Conservation (phyloP, 2,888 invertebrate species). For the Stegophylla sp. region DNA sequence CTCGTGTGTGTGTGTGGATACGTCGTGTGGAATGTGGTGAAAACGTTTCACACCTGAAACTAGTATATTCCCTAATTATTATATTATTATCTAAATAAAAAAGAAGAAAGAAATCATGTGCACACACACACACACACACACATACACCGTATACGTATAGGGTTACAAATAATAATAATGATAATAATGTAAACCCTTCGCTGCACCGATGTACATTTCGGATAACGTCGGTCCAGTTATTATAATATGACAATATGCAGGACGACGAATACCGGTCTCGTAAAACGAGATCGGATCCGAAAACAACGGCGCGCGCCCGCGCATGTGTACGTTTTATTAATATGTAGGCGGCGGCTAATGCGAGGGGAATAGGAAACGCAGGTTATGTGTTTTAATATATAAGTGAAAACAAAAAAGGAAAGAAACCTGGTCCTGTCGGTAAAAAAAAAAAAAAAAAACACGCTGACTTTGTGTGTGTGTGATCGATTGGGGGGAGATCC, state of each 20-base stretch:
- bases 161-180: slow-evolving; percentile 33
- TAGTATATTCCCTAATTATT: slow-evolving; percentile 34
- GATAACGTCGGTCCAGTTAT: slow-evolving; percentile 49
- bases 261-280: slow-evolving; percentile 45
- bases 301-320: slow-evolving; percentile 12
- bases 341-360: slow-evolving; percentile 43
- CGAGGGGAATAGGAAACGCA: slow-evolving; percentile 33
- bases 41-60: slow-evolving; percentile 44
- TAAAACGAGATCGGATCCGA: slow-evolving; percentile 45
- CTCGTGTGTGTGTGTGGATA: too few species aligned
- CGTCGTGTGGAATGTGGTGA: slow-evolving; percentile 32
- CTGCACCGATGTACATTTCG: slow-evolving; percentile 15
- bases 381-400: slow-evolving; percentile 13
- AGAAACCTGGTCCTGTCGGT: slow-evolving; percentile 49
- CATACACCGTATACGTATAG: slow-evolving; percentile 36
- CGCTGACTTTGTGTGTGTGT: slow-evolving; percentile 25
- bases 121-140: too few species aligned
- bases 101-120: slow-evolving; percentile 39
- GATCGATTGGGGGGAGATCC: slow-evolving; percentile 39
- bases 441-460: slow-evolving; percentile 32
- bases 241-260: slow-evolving; percentile 30
- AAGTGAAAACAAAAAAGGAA: neutral
- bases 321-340: slow-evolving; percentile 33
- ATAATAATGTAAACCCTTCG: too few species aligned
- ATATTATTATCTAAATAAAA: slow-evolving; percentile 49